Evolutionary conservation across 2,888 invertebrate species (phyloP), one percentile per base, ranked within the genome.

Genomic region (Himalopsyche kuldschensis): DNA sequence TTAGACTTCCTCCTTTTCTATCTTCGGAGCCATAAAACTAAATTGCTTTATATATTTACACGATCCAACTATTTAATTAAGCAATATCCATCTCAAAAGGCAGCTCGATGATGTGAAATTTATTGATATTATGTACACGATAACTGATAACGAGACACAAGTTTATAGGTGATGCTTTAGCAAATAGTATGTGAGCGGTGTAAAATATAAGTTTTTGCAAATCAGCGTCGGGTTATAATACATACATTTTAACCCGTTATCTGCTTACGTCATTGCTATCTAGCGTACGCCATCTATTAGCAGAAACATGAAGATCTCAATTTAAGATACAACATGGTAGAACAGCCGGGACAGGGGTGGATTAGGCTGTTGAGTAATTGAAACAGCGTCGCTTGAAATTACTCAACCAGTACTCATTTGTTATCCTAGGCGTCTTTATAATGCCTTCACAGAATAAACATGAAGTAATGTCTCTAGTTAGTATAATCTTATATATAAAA

Each of bases 251-350:
- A 69, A 69, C 69, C 69, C 69, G 69, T 69, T 69, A 69, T 69
- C 69, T 69, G 69, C 69, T 69, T 69, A 69, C 69, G 69, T 69
- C 69, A 69, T 27, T 27, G 69, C 69, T 69, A 69, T 69, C 69
- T 69, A 69, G 69, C 69, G 69, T 69, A 69, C 69, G 69, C 69
- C 69, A 69, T 69, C 69, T 69, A 69, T 69, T 69, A 69, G 69
- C 27, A 69, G 69, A 69, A 69, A 69, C 69, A 69, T 27, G 69
- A 69, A 69, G 69, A 69, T 69, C 69, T 69, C 69, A 69, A 69
- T 69, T 69, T 69, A 69, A 69, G 69, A 69, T 69, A 69, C 69
- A 69, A 69, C 69, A 24, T 69, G 24, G 27, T 69, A 15, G 69
- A 69, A 8, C 27, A 69, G 69, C 69, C 69, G 10, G 15, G 27